A percentile compares a stretch with the other conserved stretches of the same genome.
phyloP scores from a whole-genome alignment of 2,888 invertebrate species.

The Amiota minor region DNA sequence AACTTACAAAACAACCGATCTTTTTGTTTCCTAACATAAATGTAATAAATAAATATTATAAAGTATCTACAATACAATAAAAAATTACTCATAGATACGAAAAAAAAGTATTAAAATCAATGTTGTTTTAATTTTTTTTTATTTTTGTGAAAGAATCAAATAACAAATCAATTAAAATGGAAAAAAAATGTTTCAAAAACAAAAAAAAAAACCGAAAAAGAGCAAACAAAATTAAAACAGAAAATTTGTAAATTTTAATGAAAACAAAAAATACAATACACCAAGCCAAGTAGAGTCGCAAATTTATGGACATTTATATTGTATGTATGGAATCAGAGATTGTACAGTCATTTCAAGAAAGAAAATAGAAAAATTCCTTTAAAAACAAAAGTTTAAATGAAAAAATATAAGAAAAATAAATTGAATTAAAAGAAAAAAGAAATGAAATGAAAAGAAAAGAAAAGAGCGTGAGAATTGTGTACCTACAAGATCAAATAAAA shows the following conservation, averaged over 20 bases:
- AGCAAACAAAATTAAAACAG: constrained; percentile 24
- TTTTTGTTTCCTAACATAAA: too few relatives aligned
- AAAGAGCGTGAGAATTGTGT: constrained; percentile 65
- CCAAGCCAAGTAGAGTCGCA: not conserved
- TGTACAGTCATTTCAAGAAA: constrained; percentile 15
- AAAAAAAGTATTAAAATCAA: not conserved
- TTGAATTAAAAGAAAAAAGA: constrained; percentile 29
- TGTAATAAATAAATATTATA: too few relatives aligned
- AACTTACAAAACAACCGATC: too few relatives aligned
- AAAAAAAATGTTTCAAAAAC: not conserved
- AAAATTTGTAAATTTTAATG: constrained; percentile 43
- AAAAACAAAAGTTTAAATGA: constrained; percentile 16
- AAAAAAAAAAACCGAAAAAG: not conserved
- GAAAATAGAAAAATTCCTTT: not conserved
- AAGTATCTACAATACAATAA: too few relatives aligned
- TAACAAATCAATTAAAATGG: constrained; percentile 4
- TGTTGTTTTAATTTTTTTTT: too few relatives aligned
- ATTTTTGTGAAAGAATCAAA: not conserved
- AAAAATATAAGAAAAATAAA: constrained; percentile 25
- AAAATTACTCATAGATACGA: not conserved
- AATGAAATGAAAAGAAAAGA: constrained; percentile 47
- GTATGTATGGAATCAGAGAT: constrained; percentile 8
- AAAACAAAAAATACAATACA: not conserved
- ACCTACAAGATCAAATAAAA: constrained; percentile 52
- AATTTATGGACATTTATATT: not conserved